Base-by-base conservation (phyloP, 2,888 invertebrate species). In the Cheilosia soror region DNA sequence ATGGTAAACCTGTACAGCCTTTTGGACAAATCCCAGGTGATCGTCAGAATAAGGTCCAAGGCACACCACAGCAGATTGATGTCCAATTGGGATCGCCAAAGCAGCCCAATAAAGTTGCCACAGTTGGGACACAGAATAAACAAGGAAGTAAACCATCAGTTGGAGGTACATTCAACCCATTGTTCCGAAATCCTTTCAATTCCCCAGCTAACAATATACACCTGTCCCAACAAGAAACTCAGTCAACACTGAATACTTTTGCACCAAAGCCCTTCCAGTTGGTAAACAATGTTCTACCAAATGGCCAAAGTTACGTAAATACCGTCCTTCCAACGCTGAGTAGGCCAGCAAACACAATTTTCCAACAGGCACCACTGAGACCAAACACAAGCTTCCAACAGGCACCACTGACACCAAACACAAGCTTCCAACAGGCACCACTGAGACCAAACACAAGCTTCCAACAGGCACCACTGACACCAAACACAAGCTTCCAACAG, bases 1-100 rank as follows among this genome's bases (percentile, higher is more conserved):
- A 58, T 66, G 71, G 82, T 77, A 82, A 82, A 33, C 62, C 53
- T 9, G 25, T 51, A 33, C 15, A 20, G n/a, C n/a, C 62, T 11
- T 11, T 13, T 20, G 5, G 44, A 31, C 47, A 51, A 29, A 5
- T 9, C 13, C 11, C 49, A 31, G 11, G 11, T n/a, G 60, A 33
- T 25, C 51, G 66, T 6, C 55, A 44, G 37, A 25, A 27, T 4
- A 72, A 62, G 7, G 20, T 40, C 37, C 47, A 55, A 20, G 20
- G 7, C n/a, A 42, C 29, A 6, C 15, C 4, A 20, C 20, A 9
- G 6, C 33, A 9, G 29, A 2, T 57, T 3, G 55, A 27, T n/a
- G 5, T 6, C 4, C 65, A 57, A 20, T 5, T 27, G 42, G 62
- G 62, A 29, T 44, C 37, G 0, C 5, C 6, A 31, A 49, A n/a